Conservation (phyloP, 2,888 invertebrate genomes). For the Dicycla oo region DNA sequence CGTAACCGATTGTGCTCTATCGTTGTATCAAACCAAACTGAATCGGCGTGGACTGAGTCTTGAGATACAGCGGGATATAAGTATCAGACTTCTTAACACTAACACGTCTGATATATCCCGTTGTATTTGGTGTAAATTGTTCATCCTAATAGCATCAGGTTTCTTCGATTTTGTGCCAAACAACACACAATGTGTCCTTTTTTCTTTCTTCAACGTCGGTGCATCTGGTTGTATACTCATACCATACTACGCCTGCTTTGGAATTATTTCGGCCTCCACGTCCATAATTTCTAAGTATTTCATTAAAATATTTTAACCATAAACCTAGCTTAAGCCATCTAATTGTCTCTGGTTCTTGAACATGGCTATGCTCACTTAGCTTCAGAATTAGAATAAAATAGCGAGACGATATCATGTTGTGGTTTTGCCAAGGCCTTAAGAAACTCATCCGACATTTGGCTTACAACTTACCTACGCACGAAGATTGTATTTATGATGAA, state of each 20-base stretch:
- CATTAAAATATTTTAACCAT: conserved; percentile 17
- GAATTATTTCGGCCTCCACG: neutral
- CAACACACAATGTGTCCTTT: neutral
- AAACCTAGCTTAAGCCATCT: conserved; percentile 17
- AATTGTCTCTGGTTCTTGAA: conserved; percentile 35
- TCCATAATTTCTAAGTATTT: neutral
- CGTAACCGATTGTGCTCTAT: conserved; percentile 81
- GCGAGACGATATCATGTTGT: conserved; percentile 34
- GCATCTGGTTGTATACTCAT: neutral
- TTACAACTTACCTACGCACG: conserved; percentile 21
- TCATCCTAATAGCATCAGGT: neutral
- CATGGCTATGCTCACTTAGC: conserved; percentile 33
- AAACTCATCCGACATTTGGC: conserved; percentile 25
- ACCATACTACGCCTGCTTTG: neutral
- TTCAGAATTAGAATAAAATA: conserved; percentile 28
- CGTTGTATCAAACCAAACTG: conserved; percentile 73
- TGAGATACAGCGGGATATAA: conserved; percentile 38
- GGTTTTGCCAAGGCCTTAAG: conserved; percentile 47
- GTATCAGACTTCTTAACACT: too few relatives aligned
- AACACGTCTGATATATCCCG: too few relatives aligned
- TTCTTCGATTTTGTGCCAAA: neutral
- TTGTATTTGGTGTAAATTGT: neutral
- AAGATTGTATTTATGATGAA: neutral
- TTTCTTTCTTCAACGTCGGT: neutral
- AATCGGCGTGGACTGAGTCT: conserved; percentile 67